Percentiles rank a stretch among this genome's conserved stretches.
phyloP scores from a whole-genome alignment of 1,140 invertebrate genomes.

The Conopomorpha cramerella region DNA sequence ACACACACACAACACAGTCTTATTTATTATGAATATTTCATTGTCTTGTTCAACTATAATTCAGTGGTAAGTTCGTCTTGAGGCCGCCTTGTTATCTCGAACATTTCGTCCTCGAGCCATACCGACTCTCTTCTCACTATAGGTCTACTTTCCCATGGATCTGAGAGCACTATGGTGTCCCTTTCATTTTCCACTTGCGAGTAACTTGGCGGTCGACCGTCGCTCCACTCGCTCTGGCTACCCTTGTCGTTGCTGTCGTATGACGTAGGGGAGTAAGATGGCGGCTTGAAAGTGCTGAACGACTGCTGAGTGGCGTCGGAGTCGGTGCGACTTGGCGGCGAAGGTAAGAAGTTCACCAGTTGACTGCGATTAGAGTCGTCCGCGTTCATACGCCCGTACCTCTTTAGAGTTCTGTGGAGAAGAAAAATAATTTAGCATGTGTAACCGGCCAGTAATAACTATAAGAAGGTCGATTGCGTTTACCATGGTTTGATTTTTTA shows the following conservation, averaged over 20 bases:
- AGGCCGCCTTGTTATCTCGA: constrained; percentile 72
- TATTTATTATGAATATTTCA: no score
- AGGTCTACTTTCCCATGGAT: constrained; percentile 50
- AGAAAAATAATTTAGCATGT: no score
- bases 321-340: constrained; percentile 52
- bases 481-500: no score
- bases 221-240: constrained; percentile 47
- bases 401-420: constrained; percentile 62
- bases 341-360: constrained; percentile 68
- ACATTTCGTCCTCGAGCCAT: constrained; percentile 73
- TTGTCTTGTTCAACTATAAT: no score
- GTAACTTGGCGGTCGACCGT: constrained; percentile 58
- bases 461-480: no score
- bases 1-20: no score
- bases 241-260: constrained; percentile 50
- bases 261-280: constrained; percentile 46
- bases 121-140: constrained; percentile 56
- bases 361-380: constrained; percentile 63
- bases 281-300: constrained; percentile 64
- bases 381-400: constrained; percentile 70
- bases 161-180: constrained; percentile 57
- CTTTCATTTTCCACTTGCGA: constrained; percentile 40
- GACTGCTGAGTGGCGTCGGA: constrained; percentile 44
- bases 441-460: no score
- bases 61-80: constrained; percentile 81